These are phyloP conservation scores for Aldabrachelys gigantea DNA, from an alignment of 2,113 vertebrate genomes.

Conservation along the genomic window DNA sequence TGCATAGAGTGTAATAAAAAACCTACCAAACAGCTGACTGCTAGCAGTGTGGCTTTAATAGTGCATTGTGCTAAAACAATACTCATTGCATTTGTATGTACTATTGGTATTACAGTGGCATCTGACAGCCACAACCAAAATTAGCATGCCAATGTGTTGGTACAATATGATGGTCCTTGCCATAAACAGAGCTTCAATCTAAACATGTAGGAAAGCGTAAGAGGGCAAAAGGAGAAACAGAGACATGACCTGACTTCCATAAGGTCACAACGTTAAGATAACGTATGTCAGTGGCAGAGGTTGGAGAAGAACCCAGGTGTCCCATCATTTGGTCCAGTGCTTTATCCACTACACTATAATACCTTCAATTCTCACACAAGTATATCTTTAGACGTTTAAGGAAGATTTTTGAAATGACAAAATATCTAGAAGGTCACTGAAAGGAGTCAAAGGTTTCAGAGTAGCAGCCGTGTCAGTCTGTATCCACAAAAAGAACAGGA, in stretches of 20 bases:
- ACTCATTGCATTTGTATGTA: background rate
- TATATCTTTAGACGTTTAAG: background rate
- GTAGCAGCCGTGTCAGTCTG: no score
- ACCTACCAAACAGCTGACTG: background rate
- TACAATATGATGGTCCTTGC: background rate
- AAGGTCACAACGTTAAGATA: background rate
- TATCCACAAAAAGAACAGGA: no score
- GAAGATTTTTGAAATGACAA: slow-evolving; percentile 4
- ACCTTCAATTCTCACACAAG: background rate
- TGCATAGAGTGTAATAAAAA: background rate
- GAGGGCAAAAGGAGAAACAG: background rate
- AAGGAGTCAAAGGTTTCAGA: background rate
- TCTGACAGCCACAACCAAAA: background rate
- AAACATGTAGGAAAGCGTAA: background rate
- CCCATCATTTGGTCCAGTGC: background rate
- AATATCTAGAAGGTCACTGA: background rate
- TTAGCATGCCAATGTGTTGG: background rate
- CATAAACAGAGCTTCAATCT: background rate
- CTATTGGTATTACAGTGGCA: background rate
- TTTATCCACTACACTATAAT: background rate
- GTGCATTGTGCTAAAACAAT: background rate
- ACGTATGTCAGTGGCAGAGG: background rate
- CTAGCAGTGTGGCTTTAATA: background rate
- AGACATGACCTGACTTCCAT: background rate
- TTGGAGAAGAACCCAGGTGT: rapidly evolving